A percentile compares a stretch with the other conserved stretches of the same genome.
Evolutionary conservation across 2,888 invertebrate genomes (phyloP).

Genomic region (Parochlus steinenii): DNA sequence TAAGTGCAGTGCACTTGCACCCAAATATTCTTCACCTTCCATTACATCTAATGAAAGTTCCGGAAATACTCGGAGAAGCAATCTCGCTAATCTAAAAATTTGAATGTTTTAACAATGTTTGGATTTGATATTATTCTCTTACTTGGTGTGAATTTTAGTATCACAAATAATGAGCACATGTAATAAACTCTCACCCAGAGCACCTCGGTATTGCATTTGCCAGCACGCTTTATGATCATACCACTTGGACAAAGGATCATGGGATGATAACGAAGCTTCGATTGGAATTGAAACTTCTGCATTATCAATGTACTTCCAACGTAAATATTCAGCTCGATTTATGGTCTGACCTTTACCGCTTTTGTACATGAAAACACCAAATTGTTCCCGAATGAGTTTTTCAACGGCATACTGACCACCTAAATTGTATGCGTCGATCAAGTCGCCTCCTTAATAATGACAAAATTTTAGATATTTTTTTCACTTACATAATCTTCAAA

Average conservation of each 20-base stretch:
- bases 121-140: constrained; percentile 1
- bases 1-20: constrained; percentile 84
- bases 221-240: constrained; percentile 87
- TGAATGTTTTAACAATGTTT: neutral
- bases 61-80: constrained; percentile 80
- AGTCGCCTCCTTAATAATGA: constrained; percentile 48
- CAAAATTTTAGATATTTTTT: constrained; percentile 14
- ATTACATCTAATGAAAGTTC: constrained; percentile 84
- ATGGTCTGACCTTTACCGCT: constrained; percentile 71
- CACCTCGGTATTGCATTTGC: constrained; percentile 93
- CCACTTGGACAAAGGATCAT: constrained; percentile 80
- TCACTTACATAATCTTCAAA: constrained; percentile 10
- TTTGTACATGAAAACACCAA: constrained; percentile 74
- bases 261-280: constrained; percentile 66
- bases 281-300: constrained; percentile 73
- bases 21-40: constrained; percentile 93
- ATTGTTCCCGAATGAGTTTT: constrained; percentile 68
- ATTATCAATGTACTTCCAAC: constrained; percentile 80
- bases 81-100: constrained; percentile 48
- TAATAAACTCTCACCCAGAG: constrained; percentile 83
- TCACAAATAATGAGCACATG: constrained; percentile 93
- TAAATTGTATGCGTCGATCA: constrained; percentile 71
- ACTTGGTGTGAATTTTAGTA: constrained; percentile 48
- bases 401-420: constrained; percentile 75
- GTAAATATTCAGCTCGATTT: constrained; percentile 71